phyloP scores from a whole-genome alignment of 2,113 vertebrate species.

The Tyrannus savana region DNA sequence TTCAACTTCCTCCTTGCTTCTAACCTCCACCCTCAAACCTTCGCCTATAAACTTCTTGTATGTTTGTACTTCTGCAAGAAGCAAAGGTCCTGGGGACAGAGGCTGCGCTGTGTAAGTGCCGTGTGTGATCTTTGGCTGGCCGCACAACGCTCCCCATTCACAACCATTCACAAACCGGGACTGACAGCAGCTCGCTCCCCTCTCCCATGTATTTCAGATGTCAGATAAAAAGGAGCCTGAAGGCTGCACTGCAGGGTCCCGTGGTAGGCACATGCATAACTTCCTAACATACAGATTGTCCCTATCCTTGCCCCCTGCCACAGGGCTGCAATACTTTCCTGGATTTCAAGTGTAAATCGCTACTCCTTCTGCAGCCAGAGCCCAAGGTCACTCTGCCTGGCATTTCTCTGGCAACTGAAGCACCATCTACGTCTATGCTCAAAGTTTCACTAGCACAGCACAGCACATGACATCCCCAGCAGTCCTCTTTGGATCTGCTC shows the following conservation, averaged over 20 bases:
- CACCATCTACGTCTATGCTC: rapidly evolving
- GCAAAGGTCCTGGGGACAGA: slow-evolving; percentile 19
- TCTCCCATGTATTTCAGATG: neutral
- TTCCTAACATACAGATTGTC: neutral
- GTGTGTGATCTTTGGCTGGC: slow-evolving; percentile 14
- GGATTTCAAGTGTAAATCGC: neutral
- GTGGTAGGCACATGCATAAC: neutral
- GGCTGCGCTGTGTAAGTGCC: neutral
- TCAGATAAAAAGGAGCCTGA: neutral
- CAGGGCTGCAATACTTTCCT: neutral
- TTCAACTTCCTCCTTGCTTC: neutral
- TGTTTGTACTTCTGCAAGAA: neutral
- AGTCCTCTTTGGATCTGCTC: neutral
- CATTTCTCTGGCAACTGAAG: neutral
- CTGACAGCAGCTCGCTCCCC: neutral
- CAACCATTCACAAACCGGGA: neutral
- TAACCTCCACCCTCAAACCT: neutral
- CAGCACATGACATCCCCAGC: neutral
- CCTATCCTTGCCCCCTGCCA: neutral
- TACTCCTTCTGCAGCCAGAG: neutral
- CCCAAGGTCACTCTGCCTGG: neutral
- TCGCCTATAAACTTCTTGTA: neutral
- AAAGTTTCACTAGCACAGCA: neutral
- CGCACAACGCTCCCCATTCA: slow-evolving; percentile 34
- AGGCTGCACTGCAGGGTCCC: neutral